Conservation (phyloP, 1,140 invertebrate species). For the Myzus persicae region DNA sequence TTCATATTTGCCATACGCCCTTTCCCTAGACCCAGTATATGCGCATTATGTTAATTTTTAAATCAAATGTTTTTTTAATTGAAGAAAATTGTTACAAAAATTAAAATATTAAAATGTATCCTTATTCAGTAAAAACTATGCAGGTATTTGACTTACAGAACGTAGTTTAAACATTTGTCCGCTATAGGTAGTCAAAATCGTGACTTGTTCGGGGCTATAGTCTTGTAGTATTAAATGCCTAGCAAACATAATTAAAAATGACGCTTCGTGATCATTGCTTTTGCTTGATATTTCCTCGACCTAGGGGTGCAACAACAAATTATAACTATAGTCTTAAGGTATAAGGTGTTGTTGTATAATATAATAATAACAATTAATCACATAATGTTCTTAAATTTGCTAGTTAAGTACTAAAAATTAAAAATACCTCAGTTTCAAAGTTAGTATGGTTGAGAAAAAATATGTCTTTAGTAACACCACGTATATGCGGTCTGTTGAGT, state of each 20-base stretch:
- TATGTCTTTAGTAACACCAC: constrained; percentile 68
- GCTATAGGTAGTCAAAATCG: constrained; percentile 74
- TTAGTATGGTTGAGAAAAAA: constrained; percentile 72
- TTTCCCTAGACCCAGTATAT: too few relatives aligned
- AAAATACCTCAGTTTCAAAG: constrained; percentile 63
- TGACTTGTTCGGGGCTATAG: constrained; percentile 70
- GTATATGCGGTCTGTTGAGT: constrained; percentile 66
- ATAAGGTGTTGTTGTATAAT: neutral
- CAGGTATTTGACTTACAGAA: constrained; percentile 41
- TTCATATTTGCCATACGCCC: too few relatives aligned
- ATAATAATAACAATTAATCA: neutral
- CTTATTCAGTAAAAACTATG: too few relatives aligned
- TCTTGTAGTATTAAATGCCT: constrained; percentile 71
- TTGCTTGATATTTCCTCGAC: constrained; percentile 67
- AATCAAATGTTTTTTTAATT: neutral
- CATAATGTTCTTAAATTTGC: neutral
- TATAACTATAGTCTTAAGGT: neutral
- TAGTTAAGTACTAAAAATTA: neutral
- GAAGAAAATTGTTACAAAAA: neutral
- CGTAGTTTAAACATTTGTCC: constrained; percentile 66
- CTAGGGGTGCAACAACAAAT: constrained; percentile 61
- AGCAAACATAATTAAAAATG: constrained; percentile 68
- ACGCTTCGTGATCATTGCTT: constrained; percentile 71
- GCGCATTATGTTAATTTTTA: too few relatives aligned
- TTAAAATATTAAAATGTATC: neutral